Conservation (phyloP, 2,113 vertebrate species). For the Tinamus guttatus region DNA sequence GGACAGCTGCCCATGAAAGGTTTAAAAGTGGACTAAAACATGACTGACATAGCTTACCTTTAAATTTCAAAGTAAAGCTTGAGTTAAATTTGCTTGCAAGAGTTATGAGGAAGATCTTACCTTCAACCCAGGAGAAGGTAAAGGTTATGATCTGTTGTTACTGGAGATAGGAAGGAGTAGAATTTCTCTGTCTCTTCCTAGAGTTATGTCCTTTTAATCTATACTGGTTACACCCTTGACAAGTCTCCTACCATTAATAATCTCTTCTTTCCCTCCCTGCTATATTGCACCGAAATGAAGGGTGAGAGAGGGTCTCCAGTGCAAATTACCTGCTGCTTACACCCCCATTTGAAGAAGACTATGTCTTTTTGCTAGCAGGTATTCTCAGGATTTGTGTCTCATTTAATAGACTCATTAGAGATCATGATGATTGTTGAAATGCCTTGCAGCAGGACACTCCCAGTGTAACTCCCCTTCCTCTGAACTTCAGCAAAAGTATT, state of each 20-base stretch:
- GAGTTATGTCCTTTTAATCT: not conserved
- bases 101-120: not conserved
- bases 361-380: not conserved
- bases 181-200: not conserved
- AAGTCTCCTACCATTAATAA: not conserved
- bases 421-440: not conserved
- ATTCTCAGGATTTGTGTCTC: not conserved
- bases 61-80: not conserved
- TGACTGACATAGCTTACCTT: not conserved
- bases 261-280: not conserved
- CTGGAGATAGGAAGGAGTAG: not conserved
- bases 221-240: not conserved
- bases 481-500: constrained; percentile 22
- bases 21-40: not conserved
- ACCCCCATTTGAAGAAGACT: not conserved
- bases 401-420: constrained; percentile 24
- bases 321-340: not conserved
- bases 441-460: not conserved
- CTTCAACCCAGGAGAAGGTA: not conserved
- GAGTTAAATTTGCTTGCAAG: not conserved
- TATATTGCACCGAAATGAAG: not conserved
- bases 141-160: not conserved
- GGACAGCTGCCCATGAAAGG: not conserved
- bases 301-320: not conserved
- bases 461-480: not conserved